Percentiles rank a stretch among this genome's conserved stretches.
Conservation (phyloP, 30 jellyfish, hydroid and myxozoan genomes). For the Hydra vulgaris region DNA sequence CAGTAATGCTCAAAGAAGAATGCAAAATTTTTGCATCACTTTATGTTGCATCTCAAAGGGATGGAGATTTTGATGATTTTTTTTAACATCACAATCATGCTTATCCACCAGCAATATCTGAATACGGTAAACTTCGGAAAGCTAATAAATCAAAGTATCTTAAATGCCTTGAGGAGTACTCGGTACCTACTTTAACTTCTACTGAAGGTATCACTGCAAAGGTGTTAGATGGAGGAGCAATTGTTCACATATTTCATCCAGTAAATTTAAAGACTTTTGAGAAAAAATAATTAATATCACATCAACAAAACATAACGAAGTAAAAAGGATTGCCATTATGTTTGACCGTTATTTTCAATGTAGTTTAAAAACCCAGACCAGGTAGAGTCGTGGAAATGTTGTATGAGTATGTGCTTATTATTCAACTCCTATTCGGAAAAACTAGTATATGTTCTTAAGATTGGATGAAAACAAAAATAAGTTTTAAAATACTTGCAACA, state of each 20-base stretch:
- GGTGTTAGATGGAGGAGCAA: conserved; percentile 2
- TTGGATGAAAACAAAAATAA: not conserved
- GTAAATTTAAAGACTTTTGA: no score
- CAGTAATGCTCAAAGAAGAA: no score
- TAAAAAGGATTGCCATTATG: no score
- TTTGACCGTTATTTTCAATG: no score
- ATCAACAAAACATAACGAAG: no score
- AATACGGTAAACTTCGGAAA: no score
- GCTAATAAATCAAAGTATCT: conserved; percentile 34
- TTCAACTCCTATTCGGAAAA: conserved; percentile 1
- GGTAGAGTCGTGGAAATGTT: no score
- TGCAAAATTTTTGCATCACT: no score
- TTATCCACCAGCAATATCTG: conserved; percentile 39
- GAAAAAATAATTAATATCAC: no score
- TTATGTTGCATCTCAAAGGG: conserved; percentile 43
- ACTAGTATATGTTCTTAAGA: not conserved
- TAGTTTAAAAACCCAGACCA: conserved; percentile 1
- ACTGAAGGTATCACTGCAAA: not conserved
- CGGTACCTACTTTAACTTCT: conserved; percentile 5
- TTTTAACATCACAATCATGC: conserved; percentile 41
- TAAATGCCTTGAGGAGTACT: conserved; percentile 1
- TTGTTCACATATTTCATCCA: no score
- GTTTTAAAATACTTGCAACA: conserved; percentile 1
- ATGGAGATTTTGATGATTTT: conserved; percentile 37
- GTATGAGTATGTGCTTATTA: no score